Conservation (phyloP, 2,797 vertebrate genomes). For the Taenioides sp. region DNA sequence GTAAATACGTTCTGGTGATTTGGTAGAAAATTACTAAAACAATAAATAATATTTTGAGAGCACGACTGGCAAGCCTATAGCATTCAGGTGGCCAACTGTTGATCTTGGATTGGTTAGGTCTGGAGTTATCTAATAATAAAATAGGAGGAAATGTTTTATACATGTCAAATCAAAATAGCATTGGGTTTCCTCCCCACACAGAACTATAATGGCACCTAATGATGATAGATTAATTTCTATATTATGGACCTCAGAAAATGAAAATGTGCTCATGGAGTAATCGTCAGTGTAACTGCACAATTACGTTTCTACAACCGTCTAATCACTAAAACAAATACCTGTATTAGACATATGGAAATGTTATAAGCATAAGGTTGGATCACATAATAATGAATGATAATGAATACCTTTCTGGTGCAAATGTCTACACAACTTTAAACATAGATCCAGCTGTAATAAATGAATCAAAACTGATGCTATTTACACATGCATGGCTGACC, state of each 20-base stretch:
- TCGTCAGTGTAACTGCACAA: not conserved
- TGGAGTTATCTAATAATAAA: not conserved
- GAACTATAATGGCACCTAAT: not conserved
- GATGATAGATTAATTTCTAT: not conserved
- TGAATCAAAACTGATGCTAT: not conserved
- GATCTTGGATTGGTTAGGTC: not conserved
- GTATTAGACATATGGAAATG: not conserved
- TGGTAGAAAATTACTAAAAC: slow-evolving; percentile 5
- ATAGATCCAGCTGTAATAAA: not conserved
- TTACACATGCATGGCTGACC: slow-evolving; percentile 26
- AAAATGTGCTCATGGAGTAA: not conserved
- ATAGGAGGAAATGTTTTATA: not conserved
- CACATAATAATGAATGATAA: not conserved
- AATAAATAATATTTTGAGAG: slow-evolving; percentile 17
- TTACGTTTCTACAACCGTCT: not conserved
- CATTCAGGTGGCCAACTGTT: slow-evolving; percentile 6
- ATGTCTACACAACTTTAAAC: not conserved
- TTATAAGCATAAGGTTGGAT: not conserved
- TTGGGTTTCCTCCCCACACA: not conserved
- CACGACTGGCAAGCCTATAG: not conserved
- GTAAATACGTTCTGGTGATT: slow-evolving; percentile 15
- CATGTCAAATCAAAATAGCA: slow-evolving; percentile 1
- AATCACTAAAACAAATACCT: not conserved
- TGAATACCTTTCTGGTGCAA: not conserved
- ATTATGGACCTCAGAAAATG: not conserved